These are phyloP conservation scores for Ichneumoninae sp. DNA, from an alignment of 2,888 invertebrate species.

Conservation along the genomic window DNA sequence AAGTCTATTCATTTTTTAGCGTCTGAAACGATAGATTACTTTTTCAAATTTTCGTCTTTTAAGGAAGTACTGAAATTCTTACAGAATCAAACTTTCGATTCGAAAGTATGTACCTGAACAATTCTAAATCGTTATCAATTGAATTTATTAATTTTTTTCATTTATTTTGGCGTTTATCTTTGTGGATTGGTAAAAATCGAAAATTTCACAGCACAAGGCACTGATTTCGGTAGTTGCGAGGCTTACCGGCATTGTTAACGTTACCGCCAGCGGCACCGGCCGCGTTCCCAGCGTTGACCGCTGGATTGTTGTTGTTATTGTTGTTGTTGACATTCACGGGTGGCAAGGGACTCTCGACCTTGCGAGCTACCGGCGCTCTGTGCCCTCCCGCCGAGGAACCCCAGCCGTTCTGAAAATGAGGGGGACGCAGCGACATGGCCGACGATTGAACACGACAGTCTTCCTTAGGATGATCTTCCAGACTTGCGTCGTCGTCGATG, in stretches of 20 bases:
- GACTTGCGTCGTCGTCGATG: constrained; percentile 90
- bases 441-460: constrained; percentile 85
- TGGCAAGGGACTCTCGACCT: constrained; percentile 46
- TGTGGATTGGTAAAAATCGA: neutral
- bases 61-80: neutral
- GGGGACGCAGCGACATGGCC: constrained; percentile 81
- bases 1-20: too few species aligned
- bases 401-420: constrained; percentile 86
- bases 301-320: constrained; percentile 80
- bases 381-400: constrained; percentile 73
- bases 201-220: neutral
- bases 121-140: neutral
- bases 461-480: constrained; percentile 82
- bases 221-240: neutral
- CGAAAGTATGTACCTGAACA: neutral
- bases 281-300: constrained; percentile 57
- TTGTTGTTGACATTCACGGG: constrained; percentile 80
- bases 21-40: too few species aligned
- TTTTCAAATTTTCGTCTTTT: neutral
- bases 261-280: constrained; percentile 68
- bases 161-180: neutral
- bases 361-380: constrained; percentile 46
- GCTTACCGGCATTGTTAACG: constrained; percentile 76
- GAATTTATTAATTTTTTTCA: neutral
- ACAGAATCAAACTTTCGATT: neutral